These are phyloP conservation scores for Mungos mungo DNA, from an alignment of 2,113 vertebrate species.

Conservation along the genomic window DNA sequence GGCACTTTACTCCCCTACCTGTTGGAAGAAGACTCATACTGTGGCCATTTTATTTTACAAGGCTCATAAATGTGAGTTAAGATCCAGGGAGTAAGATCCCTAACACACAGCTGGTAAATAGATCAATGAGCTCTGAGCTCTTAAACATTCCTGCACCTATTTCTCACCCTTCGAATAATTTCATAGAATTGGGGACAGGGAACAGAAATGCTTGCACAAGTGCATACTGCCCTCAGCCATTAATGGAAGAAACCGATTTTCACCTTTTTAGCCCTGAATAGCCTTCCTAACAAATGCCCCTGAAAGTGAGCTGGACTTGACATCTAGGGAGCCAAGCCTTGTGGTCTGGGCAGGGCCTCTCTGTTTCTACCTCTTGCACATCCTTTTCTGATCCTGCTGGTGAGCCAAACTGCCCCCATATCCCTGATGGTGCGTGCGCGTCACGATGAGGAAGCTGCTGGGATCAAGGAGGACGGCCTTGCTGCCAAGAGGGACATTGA, in stretches of 20 bases:
- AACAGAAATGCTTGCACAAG: background rate
- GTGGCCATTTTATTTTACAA: background rate
- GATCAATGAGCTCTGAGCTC: background rate
- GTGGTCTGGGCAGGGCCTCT: background rate
- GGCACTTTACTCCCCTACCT: background rate
- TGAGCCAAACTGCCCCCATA: constrained; percentile 5
- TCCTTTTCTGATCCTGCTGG: constrained; percentile 2
- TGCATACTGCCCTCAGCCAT: background rate
- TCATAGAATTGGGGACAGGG: background rate
- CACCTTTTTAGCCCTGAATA: background rate
- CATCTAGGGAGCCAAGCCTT: background rate
- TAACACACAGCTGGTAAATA: background rate
- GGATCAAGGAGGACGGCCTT: constrained; percentile 62
- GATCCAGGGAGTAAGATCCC: background rate
- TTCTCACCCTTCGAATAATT: background rate
- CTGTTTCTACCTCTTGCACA: background rate
- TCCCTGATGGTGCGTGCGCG: background rate
- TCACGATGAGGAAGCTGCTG: constrained; percentile 52
- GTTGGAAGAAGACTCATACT: background rate
- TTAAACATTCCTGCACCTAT: background rate
- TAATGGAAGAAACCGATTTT: constrained; percentile 7
- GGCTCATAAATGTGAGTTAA: background rate
- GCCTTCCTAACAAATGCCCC: constrained; percentile 13
- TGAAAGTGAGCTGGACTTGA: background rate
- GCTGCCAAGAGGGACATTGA: constrained; percentile 38